Evolutionary conservation across 2,113 vertebrate genomes (phyloP).

Genomic region (Muntiacus reevesi): DNA sequence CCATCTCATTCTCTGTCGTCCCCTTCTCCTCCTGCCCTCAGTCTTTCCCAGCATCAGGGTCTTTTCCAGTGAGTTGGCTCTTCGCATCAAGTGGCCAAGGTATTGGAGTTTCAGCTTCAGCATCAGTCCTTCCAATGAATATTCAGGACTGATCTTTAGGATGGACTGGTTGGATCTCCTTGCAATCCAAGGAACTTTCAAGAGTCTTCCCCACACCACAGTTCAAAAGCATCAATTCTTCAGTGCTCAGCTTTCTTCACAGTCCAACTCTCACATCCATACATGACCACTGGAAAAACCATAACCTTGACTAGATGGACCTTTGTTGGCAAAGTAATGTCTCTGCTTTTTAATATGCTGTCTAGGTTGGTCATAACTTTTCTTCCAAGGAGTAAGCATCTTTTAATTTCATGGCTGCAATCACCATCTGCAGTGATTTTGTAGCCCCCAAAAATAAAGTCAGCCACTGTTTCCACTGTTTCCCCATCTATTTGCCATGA

Average conservation of each 20-base stretch:
- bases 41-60: neutral
- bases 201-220: neutral
- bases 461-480: neutral
- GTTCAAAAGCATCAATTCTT: neutral
- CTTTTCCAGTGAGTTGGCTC: neutral
- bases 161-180: neutral
- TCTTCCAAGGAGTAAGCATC: neutral
- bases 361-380: neutral
- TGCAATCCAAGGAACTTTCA: neutral
- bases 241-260: neutral
- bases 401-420: neutral
- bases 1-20: neutral
- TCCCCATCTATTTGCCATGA: neutral
- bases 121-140: neutral
- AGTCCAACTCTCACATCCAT: neutral
- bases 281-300: neutral
- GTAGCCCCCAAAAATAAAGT: neutral
- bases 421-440: neutral
- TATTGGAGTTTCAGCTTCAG: neutral
- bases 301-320: neutral
- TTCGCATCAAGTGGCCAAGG: neutral
- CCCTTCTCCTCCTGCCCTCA: neutral
- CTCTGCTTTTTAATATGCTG: neutral
- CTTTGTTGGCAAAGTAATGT: neutral
- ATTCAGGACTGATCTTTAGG: neutral